phyloP scores from a whole-genome alignment of 1,140 invertebrate genomes.

The Eurosta solidaginis region DNA sequence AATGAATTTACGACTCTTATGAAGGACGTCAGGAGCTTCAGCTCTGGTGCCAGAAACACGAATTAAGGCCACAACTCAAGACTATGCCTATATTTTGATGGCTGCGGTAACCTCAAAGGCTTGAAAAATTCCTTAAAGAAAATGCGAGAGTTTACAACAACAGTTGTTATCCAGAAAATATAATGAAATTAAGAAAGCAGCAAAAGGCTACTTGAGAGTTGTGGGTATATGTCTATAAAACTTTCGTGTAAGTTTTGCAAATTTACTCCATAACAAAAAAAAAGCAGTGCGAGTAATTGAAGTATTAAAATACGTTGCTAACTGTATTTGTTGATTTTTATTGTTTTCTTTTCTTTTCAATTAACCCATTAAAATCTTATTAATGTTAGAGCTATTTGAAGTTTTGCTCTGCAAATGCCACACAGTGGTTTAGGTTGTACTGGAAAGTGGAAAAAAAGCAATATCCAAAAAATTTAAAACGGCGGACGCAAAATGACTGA shows the following conservation, averaged over 20 bases:
- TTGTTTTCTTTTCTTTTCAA: neutral
- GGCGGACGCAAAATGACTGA: too few relatives aligned
- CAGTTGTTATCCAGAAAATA: neutral
- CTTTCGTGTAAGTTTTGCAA: conserved; percentile 28
- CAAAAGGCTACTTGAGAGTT: neutral
- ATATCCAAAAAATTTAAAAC: too few relatives aligned
- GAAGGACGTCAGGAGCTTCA: too few relatives aligned
- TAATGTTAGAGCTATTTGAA: too few relatives aligned
- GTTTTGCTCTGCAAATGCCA: too few relatives aligned
- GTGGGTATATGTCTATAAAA: neutral
- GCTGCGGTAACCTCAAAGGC: too few relatives aligned
- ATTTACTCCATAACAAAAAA: neutral
- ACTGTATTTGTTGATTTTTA: conserved; percentile 39
- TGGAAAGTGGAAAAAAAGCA: too few relatives aligned
- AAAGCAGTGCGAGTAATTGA: conserved; percentile 56
- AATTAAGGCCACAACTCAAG: too few relatives aligned
- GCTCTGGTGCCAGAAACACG: too few relatives aligned
- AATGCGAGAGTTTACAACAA: neutral
- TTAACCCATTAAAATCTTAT: neutral
- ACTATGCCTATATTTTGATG: too few relatives aligned
- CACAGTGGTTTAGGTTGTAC: too few relatives aligned
- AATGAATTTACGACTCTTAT: too few relatives aligned
- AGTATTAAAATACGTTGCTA: conserved; percentile 49
- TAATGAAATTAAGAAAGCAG: neutral
- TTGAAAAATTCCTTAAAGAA: neutral